phyloP scores from a whole-genome alignment of 2,888 invertebrate genomes.

The Endotricha flammealis region DNA sequence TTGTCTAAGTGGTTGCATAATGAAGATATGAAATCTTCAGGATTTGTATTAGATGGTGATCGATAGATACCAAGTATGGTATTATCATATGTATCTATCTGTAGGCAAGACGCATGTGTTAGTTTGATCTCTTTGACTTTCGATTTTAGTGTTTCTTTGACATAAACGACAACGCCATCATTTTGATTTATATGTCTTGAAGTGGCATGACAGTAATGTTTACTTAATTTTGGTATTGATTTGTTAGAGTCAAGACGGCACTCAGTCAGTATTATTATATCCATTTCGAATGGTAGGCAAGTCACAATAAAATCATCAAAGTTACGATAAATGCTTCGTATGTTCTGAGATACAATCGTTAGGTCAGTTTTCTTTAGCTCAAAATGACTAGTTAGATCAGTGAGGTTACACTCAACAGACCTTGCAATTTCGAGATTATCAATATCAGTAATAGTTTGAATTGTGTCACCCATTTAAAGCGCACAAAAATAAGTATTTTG shows the following conservation, averaged over 20 bases:
- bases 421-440: background rate
- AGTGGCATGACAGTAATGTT: too few relatives aligned
- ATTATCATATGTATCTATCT: background rate
- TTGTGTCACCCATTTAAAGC: background rate
- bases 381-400: background rate
- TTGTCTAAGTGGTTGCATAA: too few relatives aligned
- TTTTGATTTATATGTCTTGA: too few relatives aligned
- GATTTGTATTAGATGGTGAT: background rate
- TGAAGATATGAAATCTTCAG: background rate
- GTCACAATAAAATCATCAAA: constrained; percentile 1
- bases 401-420: background rate
- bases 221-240: too few relatives aligned
- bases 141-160: background rate
- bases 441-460: background rate
- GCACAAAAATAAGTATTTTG: too few relatives aligned
- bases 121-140: background rate
- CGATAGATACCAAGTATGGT: background rate
- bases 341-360: background rate
- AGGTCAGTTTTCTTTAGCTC: background rate
- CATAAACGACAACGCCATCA: background rate
- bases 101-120: background rate
- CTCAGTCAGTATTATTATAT: background rate
- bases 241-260: background rate
- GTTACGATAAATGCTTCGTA: background rate
- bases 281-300: background rate